These are phyloP conservation scores for Lynx canadensis DNA, from an alignment of 2,113 vertebrate species.

Conservation along the genomic window DNA sequence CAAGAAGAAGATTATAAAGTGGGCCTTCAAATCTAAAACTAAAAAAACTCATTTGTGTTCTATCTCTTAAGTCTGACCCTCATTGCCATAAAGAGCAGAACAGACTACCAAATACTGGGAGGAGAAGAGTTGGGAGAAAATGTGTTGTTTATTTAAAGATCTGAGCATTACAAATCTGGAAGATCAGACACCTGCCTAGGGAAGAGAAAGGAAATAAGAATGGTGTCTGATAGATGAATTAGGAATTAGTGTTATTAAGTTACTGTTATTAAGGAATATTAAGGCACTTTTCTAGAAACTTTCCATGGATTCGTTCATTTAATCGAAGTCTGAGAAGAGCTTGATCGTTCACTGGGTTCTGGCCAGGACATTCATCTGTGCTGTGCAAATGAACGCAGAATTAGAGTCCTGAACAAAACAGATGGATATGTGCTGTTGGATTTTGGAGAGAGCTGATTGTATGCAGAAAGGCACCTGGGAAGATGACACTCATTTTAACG, in stretches of 20 bases:
- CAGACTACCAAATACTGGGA: background rate
- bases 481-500: background rate
- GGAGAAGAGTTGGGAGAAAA: background rate
- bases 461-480: background rate
- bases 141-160: background rate
- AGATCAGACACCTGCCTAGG: background rate
- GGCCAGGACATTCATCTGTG: constrained; percentile 48
- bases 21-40: background rate
- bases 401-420: background rate
- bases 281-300: background rate
- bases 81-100: background rate
- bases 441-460: background rate
- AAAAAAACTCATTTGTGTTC: background rate
- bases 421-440: background rate
- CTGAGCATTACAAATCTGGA: background rate
- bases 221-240: background rate
- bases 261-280: background rate
- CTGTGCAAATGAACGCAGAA: constrained; percentile 30
- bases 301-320: constrained; percentile 11
- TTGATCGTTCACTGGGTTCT: background rate
- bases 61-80: background rate
- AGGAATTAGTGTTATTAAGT: background rate
- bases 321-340: constrained; percentile 12
- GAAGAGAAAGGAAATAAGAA: background rate
- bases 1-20: background rate